Conservation (phyloP, 2,797 vertebrate species). For the Sebastes melanostomus region DNA sequence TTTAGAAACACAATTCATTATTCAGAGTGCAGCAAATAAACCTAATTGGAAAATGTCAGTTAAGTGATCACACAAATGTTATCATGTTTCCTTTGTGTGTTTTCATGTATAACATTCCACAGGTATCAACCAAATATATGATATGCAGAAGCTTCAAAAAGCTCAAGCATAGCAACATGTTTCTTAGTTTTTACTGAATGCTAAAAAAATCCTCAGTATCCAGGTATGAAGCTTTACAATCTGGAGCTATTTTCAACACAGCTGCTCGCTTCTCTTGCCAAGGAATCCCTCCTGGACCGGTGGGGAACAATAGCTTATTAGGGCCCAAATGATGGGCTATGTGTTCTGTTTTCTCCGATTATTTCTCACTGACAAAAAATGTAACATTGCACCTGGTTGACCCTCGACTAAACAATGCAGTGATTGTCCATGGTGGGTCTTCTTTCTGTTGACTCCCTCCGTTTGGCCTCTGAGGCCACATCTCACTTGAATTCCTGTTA, state of each 20-base stretch:
- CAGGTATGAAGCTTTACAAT: slow-evolving; percentile 18
- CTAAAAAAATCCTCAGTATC: background rate
- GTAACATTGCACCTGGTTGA: slow-evolving; percentile 19
- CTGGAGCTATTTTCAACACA: slow-evolving; percentile 23
- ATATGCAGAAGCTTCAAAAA: background rate
- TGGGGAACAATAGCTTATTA: slow-evolving; percentile 46
- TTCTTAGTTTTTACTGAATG: background rate
- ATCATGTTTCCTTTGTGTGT: background rate
- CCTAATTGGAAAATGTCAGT: slow-evolving; percentile 24
- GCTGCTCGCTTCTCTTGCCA: slow-evolving; percentile 27
- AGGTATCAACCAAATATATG: background rate
- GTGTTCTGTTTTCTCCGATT: slow-evolving; percentile 31
- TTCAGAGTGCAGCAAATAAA: slow-evolving; percentile 33
- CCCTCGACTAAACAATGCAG: slow-evolving; percentile 29
- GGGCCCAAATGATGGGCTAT: slow-evolving; percentile 29
- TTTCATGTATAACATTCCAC: background rate
- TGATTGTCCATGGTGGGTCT: background rate
- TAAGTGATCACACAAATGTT: slow-evolving; percentile 2
- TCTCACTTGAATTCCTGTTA: background rate
- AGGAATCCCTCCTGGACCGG: slow-evolving; percentile 38
- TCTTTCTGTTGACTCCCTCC: background rate
- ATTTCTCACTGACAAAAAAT: slow-evolving; percentile 26
- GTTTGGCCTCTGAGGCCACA: background rate
- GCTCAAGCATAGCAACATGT: background rate
- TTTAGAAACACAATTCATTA: slow-evolving; percentile 46